Percentiles rank a stretch among this genome's conserved stretches.
phyloP scores from a whole-genome alignment of 2,888 invertebrate genomes.

The Drosophila ezoana region DNA sequence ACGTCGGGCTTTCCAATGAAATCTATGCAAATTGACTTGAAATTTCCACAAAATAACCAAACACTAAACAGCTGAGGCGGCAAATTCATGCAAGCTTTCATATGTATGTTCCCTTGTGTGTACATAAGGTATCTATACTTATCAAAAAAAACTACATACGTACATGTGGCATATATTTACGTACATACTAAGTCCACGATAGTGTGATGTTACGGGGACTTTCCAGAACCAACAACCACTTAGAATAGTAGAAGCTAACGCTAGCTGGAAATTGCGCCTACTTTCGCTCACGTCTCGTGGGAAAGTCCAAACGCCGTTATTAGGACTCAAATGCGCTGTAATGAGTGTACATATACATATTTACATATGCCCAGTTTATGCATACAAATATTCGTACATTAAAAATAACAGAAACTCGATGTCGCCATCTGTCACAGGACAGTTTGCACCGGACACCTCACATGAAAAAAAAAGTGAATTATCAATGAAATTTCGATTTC shows the following conservation, averaged over 20 bases:
- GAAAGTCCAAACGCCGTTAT: constrained; percentile 51
- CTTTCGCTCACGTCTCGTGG: constrained; percentile 50
- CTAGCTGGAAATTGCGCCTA: constrained; percentile 55
- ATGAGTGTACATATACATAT: not conserved
- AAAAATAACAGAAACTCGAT: not conserved
- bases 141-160: not conserved
- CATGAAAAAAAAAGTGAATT: not conserved
- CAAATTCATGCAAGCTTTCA: constrained; percentile 1
- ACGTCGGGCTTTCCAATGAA: constrained; percentile 49
- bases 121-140: constrained; percentile 9
- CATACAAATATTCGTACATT: not conserved
- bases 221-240: constrained; percentile 28
- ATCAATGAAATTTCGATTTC: constrained; percentile 21
- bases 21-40: constrained; percentile 63
- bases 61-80: constrained; percentile 38
- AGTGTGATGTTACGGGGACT: constrained; percentile 5
- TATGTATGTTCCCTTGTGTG: constrained; percentile 21
- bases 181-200: constrained; percentile 1
- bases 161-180: constrained; percentile 9
- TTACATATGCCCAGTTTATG: not conserved
- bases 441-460: not conserved
- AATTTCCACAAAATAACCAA: constrained; percentile 68
- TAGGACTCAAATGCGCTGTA: constrained; percentile 15
- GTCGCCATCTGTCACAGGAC: constrained; percentile 8
- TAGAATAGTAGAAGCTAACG: constrained; percentile 22